Percentiles rank a stretch among this genome's conserved stretches.
These are phyloP conservation scores for Byasa hedistus DNA, from an alignment of 2,888 invertebrate species.

Conservation along the genomic window DNA sequence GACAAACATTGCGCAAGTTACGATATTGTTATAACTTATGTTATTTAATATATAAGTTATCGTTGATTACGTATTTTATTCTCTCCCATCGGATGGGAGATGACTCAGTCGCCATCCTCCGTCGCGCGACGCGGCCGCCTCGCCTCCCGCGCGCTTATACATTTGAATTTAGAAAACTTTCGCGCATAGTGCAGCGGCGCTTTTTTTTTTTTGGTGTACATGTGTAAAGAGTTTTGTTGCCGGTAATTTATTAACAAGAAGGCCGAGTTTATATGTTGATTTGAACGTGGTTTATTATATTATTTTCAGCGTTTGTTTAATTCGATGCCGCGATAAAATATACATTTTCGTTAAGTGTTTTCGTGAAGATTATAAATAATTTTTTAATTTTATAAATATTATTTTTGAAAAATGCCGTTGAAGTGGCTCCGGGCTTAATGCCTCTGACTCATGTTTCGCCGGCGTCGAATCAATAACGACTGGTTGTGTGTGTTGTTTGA, in stretches of 20 bases:
- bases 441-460: slow-evolving; percentile 53
- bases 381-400: slow-evolving; percentile 21
- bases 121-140: slow-evolving; percentile 50
- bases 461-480: slow-evolving; percentile 52
- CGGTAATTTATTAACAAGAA: too few relatives aligned
- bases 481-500: slow-evolving; percentile 45
- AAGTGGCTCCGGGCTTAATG: slow-evolving; percentile 39
- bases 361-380: background rate
- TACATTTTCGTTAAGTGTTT: too few relatives aligned
- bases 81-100: slow-evolving; percentile 53
- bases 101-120: slow-evolving; percentile 67
- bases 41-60: slow-evolving; percentile 19
- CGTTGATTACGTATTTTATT: slow-evolving; percentile 34
- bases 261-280: too few relatives aligned
- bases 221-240: too few relatives aligned
- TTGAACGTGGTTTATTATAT: too few relatives aligned
- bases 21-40: slow-evolving; percentile 15
- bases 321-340: too few relatives aligned
- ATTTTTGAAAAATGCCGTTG: slow-evolving; percentile 43
- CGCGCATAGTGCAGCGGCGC: slow-evolving; percentile 23
- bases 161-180: slow-evolving; percentile 40
- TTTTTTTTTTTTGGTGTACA: slow-evolving; percentile 28
- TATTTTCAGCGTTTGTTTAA: too few relatives aligned
- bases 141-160: slow-evolving; percentile 35
- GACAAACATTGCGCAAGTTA: slow-evolving; percentile 17